Evolutionary conservation across 2,113 vertebrate genomes (phyloP).

Genomic region (Microtus montanus): DNA sequence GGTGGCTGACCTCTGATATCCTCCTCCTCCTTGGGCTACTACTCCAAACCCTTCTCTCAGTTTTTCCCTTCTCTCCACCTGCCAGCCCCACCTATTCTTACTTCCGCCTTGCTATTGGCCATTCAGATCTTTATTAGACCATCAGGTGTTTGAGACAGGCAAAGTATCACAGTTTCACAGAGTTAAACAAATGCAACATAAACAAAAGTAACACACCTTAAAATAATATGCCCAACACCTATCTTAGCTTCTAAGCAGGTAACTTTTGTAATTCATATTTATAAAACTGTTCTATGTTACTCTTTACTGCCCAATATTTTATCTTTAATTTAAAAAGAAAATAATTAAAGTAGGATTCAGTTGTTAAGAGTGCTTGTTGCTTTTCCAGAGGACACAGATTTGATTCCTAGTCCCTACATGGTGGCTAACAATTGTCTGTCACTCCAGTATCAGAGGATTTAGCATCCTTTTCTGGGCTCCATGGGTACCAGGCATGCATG

Average conservation of each 20-base stretch:
- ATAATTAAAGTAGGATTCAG: background rate
- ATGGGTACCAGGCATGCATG: background rate
- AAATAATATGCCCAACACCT: no score
- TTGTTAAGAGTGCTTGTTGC: background rate
- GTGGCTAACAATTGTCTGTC: background rate
- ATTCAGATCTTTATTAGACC: no score
- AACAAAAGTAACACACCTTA: no score
- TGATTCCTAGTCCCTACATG: background rate
- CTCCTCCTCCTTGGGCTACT: no score
- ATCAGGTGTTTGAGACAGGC: no score
- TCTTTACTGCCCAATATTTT: slow-evolving; percentile 21
- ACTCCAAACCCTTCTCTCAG: no score
- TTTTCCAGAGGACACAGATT: background rate
- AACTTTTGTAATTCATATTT: background rate
- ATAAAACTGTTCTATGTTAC: background rate
- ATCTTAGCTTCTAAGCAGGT: background rate
- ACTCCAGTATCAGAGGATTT: background rate
- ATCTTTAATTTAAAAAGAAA: background rate
- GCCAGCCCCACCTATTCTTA: no score
- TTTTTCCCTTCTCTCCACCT: no score
- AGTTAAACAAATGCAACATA: no score
- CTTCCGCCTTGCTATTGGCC: no score
- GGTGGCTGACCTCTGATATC: no score
- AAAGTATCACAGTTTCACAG: no score
- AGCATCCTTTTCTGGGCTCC: background rate